Evolutionary conservation across 2,888 invertebrate species (phyloP), one percentile per base, ranked within the genome.

Genomic region (Rapana venosa): DNA sequence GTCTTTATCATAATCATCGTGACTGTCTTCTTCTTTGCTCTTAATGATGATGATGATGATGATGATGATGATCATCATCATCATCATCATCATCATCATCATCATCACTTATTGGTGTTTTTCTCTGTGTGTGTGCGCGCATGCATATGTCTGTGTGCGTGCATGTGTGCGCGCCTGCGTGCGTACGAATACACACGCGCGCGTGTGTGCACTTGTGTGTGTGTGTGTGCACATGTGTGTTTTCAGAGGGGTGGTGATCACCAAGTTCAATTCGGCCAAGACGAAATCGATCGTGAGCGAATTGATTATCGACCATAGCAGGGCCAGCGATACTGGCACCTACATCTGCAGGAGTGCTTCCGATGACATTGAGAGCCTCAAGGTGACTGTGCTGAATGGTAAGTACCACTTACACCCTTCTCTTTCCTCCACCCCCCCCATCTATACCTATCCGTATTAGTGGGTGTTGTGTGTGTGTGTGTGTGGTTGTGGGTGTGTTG

Each of bases 351-450:
- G 92, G 22, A 93, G 92, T 85, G 91, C 91, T 1, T 89, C 88
- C 15, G 91, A 90, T 15, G 90, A 92, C 77, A 92, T 92, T 61
- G 92, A 91, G 74, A 92, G 92, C 83, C 87, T 91, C 47, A 92
- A 92, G 87, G 93, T 93, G 36, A 93, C 92, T 58, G 92, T 93
- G 30, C 88, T 93, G 20, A 91, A 92, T 61, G 93, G 93, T 93
- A 88, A 92, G 91, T n/a, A n/a, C n/a, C n/a, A n/a, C n/a, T 91
- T 47, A 47, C 47, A 47, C 47, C 8, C 47, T 47, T 66, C 36
- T 77, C 47, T 70, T 20, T 74, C 26, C 74, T 70, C 87, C 32
- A 35, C 32, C 26, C 13, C 47, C 35, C 13, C 32, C 6, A 61
- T 13, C 13, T 13, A 8, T 13, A 17, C 17, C 13, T 61, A 17